Evolutionary conservation across 23 tunicate genomes (phyloP), one percentile per base, ranked within the genome.

Genomic region (Diplosoma virens): DNA sequence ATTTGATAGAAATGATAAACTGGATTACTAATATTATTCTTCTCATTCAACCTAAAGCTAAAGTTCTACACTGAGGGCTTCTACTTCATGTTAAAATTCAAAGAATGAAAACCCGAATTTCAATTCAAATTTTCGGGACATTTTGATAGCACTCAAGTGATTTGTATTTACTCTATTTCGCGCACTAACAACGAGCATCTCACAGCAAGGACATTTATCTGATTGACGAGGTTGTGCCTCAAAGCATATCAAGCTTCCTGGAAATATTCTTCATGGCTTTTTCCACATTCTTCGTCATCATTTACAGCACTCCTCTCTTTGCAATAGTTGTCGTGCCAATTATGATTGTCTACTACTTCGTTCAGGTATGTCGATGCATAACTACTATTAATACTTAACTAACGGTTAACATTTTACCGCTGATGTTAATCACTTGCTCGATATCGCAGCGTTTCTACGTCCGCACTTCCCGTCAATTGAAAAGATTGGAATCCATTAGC

Each of bases 151-250:
- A n/a, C n/a, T n/a, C n/a, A n/a, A n/a, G n/a, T n/a, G n/a, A n/a
- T n/a, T n/a, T n/a, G n/a, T n/a, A n/a, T n/a, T n/a, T n/a, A n/a
- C n/a, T n/a, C n/a, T n/a, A n/a, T n/a, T n/a, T n/a, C n/a, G n/a
- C n/a, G n/a, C n/a, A n/a, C n/a, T n/a, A n/a, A n/a, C n/a, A n/a
- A n/a, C n/a, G n/a, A n/a, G n/a, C n/a, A n/a, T n/a, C n/a, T n/a
- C n/a, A 27, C 92, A 85, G 92, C 79, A 85, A 88, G 79, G 95
- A 88, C 52, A 56, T 88, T 30, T 67, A 88, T 50, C 46, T 77
- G 31, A 68, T 83, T 63, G 95, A 88, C 41, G 87, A 82, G 33
- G 77, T 70, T 41, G 75, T 88, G 26, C 95, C 95, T 3, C 48
- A 37, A 5, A 77, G 76, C 30, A 30, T 88, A 24, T 34, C 59